A percentile compares a stretch with the other conserved stretches of the same genome.
phyloP scores from a whole-genome alignment of 2,797 vertebrate genomes.

The Erethizon dorsatum region DNA sequence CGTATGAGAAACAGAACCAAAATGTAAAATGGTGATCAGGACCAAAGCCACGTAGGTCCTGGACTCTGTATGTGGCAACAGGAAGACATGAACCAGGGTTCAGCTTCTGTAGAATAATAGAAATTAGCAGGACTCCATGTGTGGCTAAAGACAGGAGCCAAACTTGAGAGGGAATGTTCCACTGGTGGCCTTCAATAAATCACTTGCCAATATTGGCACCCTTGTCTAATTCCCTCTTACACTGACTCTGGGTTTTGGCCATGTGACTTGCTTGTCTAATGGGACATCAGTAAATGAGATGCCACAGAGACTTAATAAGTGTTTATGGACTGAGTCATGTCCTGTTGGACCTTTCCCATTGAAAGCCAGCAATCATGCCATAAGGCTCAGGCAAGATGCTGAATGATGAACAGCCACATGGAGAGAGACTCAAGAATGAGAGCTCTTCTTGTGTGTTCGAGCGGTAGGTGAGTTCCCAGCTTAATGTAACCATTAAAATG shows the following conservation, averaged over 20 bases:
- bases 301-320: neutral
- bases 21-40: conserved; percentile 35
- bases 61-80: neutral
- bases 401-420: neutral
- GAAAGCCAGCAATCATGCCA: neutral
- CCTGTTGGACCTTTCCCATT: neutral
- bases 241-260: neutral
- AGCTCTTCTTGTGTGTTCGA: neutral
- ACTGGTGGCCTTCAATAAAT: neutral
- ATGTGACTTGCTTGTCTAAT: neutral
- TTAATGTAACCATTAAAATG: neutral
- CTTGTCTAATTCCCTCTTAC: conserved; percentile 2
- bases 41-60: neutral
- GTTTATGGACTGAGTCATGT: neutral
- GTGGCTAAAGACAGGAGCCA: neutral
- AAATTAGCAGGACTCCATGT: neutral
- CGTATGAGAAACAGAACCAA: conserved; percentile 20
- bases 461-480: neutral
- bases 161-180: neutral
- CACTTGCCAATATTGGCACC: neutral
- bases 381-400: conserved; percentile 3
- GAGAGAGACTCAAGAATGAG: neutral
- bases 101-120: neutral
- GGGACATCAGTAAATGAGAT: conserved; percentile 25
- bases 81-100: neutral